phyloP scores from a whole-genome alignment of 2,888 invertebrate species.

The Aricia artaxerxes region DNA sequence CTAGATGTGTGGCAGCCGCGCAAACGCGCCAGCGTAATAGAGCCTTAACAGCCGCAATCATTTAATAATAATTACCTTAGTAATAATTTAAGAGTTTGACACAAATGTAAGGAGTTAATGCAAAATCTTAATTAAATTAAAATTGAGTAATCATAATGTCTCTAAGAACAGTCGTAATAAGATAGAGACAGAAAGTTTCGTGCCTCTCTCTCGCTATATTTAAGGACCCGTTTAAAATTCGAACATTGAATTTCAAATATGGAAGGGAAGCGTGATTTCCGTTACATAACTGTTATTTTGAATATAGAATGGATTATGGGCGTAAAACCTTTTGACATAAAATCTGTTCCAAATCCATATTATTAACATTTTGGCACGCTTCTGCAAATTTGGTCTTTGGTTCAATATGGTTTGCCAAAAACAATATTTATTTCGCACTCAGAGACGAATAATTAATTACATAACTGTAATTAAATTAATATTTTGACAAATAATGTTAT shows the following conservation, averaged over 20 bases:
- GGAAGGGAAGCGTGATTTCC: slow-evolving; percentile 49
- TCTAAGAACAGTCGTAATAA: neutral
- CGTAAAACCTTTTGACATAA: neutral
- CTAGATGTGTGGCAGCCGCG: no score
- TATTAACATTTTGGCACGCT: neutral
- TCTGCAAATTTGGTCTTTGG: neutral
- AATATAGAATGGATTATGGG: neutral
- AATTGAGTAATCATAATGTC: no score
- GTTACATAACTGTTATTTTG: slow-evolving; percentile 55
- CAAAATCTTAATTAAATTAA: no score
- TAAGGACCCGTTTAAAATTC: slow-evolving; percentile 47
- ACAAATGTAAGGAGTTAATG: no score
- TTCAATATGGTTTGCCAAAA: neutral
- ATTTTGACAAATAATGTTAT: no score
- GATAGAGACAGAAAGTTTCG: neutral
- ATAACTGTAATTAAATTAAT: no score
- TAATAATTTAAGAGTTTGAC: no score
- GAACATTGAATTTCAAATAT: slow-evolving; percentile 45
- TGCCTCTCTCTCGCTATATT: neutral
- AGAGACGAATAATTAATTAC: no score
- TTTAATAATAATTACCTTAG: no score
- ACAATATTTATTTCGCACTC: no score
- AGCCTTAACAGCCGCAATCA: no score
- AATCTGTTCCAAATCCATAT: neutral
- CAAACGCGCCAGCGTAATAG: no score